A percentile compares a stretch with the other conserved stretches of the same genome.
These are phyloP conservation scores for Triops cancriformis DNA, from an alignment of 1,140 invertebrate genomes.

Conservation along the genomic window DNA sequence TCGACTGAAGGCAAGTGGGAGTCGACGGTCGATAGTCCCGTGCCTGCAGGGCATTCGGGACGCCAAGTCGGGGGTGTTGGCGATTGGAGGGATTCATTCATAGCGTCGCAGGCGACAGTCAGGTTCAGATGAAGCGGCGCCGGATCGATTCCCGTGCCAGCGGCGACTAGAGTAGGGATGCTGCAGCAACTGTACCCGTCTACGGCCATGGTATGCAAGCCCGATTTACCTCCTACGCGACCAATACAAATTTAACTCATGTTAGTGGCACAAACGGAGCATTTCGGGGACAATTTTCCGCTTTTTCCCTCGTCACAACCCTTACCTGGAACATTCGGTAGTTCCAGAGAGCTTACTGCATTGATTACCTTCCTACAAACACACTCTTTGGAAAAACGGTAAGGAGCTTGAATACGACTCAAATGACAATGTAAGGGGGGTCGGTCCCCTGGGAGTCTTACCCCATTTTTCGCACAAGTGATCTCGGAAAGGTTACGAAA, in stretches of 20 bases:
- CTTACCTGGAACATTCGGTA: too few relatives aligned
- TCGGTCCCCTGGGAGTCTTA: too few relatives aligned
- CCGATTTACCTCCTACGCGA: neutral
- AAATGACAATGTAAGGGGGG: too few relatives aligned
- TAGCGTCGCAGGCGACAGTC: neutral
- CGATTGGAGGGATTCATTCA: conserved; percentile 13
- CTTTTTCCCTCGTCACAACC: too few relatives aligned
- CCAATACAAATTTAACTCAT: neutral
- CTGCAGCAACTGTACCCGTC: neutral
- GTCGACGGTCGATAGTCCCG: neutral
- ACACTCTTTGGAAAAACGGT: too few relatives aligned
- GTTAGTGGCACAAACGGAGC: too few relatives aligned
- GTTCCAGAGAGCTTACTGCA: too few relatives aligned
- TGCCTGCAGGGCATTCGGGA: conserved; percentile 3
- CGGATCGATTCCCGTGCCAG: neutral
- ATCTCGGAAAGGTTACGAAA: too few relatives aligned
- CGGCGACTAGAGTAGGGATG: neutral
- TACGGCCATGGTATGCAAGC: neutral
- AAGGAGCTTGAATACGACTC: too few relatives aligned
- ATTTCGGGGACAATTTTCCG: too few relatives aligned
- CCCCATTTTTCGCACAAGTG: too few relatives aligned
- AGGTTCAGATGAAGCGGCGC: conserved; percentile 2
- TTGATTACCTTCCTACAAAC: too few relatives aligned
- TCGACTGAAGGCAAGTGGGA: conserved; percentile 2
- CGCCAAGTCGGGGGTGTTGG: neutral